These are phyloP conservation scores for Chamaea fasciata DNA, from an alignment of 2,113 vertebrate genomes.

Conservation along the genomic window DNA sequence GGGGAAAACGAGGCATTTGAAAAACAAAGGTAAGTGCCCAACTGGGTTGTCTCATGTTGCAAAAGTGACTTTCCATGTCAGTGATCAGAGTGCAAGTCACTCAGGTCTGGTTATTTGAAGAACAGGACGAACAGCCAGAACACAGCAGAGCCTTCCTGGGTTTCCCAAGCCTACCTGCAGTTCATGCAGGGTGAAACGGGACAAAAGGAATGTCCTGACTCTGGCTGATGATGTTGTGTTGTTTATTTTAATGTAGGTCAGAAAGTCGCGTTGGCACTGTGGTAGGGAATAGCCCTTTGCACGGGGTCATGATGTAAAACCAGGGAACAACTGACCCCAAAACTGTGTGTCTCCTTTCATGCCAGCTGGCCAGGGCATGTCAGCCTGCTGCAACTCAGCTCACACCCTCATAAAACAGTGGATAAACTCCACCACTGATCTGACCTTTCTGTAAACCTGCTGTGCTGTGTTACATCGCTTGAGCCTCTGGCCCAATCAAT, in stretches of 20 bases:
- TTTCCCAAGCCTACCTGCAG: not conserved
- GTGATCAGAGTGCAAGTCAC: not conserved
- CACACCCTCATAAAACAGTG: not conserved
- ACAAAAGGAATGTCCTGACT: not conserved
- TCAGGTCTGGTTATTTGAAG: not conserved
- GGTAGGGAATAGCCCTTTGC: not conserved
- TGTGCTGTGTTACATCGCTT: not conserved
- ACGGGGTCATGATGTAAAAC: not conserved
- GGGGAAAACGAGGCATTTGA: not conserved
- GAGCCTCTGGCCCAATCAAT: not conserved
- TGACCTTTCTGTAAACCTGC: not conserved
- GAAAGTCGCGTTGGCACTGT: not conserved
- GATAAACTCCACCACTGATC: not conserved
- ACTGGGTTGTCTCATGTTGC: not conserved
- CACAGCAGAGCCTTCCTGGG: not conserved
- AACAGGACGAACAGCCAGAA: not conserved
- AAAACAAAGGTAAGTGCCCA: not conserved
- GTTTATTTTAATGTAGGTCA: not conserved
- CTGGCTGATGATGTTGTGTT: not conserved
- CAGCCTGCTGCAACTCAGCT: not conserved
- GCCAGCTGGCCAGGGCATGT: not conserved
- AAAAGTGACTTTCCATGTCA: not conserved
- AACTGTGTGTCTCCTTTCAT: not conserved
- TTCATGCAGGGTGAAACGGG: not conserved
- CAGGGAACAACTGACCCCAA: not conserved